phyloP scores from a whole-genome alignment of 2,888 invertebrate genomes.

The Agrypnus murinus region DNA sequence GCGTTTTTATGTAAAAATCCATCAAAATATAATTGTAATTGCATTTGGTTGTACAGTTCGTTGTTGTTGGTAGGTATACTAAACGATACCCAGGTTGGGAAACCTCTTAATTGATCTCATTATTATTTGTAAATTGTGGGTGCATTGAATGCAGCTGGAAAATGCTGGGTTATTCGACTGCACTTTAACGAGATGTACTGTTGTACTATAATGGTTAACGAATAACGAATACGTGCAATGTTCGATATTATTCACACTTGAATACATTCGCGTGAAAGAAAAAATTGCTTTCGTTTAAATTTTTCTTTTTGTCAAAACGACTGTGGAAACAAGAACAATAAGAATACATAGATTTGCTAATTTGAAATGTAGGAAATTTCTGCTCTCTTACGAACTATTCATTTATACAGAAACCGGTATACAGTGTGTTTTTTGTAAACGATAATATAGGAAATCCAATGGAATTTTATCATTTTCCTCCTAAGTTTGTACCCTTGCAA shows the following conservation, averaged over 20 bases:
- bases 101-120: conserved; percentile 51
- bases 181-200: conserved; percentile 46
- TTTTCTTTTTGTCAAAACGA: no score
- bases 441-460: no score
- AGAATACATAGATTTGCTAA: no score
- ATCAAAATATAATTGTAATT: conserved; percentile 47
- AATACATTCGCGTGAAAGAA: not conserved
- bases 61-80: conserved; percentile 39
- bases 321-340: no score
- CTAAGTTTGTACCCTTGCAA: no score
- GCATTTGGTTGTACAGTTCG: conserved; percentile 36
- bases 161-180: conserved; percentile 40
- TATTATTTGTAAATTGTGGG: conserved; percentile 48
- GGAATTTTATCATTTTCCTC: no score
- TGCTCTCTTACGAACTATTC: no score
- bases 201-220: conserved; percentile 38
- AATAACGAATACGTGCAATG: conserved; percentile 21
- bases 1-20: conserved; percentile 29
- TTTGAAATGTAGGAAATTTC: no score
- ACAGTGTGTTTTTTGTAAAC: no score
- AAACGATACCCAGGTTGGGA: conserved; percentile 41
- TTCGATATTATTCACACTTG: conserved; percentile 32
- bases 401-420: no score
- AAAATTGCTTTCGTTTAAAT: no score
- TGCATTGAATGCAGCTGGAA: conserved; percentile 40